phyloP scores from a whole-genome alignment of 1,140 invertebrate species.

The Ceratosolen fusciceps region DNA sequence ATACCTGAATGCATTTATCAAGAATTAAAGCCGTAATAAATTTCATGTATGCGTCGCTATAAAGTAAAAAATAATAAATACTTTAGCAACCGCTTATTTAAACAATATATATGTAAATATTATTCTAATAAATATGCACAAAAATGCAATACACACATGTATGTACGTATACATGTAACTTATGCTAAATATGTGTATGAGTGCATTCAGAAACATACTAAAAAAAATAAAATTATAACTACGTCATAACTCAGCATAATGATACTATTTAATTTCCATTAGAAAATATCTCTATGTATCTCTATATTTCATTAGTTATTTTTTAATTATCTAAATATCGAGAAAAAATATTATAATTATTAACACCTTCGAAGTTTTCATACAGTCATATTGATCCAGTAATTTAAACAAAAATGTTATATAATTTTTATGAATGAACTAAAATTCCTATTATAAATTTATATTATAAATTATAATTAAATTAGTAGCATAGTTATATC shows the following conservation, averaged over 20 bases:
- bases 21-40: background rate
- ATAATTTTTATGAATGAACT: too few relatives aligned
- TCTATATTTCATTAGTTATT: slow-evolving; percentile 51
- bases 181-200: slow-evolving; percentile 1
- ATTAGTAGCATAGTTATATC: slow-evolving; percentile 1
- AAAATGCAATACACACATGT: background rate
- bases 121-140: background rate
- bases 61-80: slow-evolving; percentile 1
- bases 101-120: slow-evolving; percentile 19
- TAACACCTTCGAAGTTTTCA: too few relatives aligned
- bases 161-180: background rate
- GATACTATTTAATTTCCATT: slow-evolving; percentile 36
- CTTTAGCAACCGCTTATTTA: background rate
- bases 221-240: background rate
- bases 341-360: too few relatives aligned
- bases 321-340: slow-evolving; percentile 66
- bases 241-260: slow-evolving; percentile 18
- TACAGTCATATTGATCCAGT: too few relatives aligned
- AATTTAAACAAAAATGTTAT: too few relatives aligned
- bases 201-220: background rate
- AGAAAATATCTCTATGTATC: slow-evolving; percentile 60
- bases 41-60: background rate
- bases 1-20: background rate
- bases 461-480: too few relatives aligned
- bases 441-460: too few relatives aligned